Evolutionary conservation across 1,140 invertebrate species (phyloP).

Genomic region (Potamilus streckersoni): DNA sequence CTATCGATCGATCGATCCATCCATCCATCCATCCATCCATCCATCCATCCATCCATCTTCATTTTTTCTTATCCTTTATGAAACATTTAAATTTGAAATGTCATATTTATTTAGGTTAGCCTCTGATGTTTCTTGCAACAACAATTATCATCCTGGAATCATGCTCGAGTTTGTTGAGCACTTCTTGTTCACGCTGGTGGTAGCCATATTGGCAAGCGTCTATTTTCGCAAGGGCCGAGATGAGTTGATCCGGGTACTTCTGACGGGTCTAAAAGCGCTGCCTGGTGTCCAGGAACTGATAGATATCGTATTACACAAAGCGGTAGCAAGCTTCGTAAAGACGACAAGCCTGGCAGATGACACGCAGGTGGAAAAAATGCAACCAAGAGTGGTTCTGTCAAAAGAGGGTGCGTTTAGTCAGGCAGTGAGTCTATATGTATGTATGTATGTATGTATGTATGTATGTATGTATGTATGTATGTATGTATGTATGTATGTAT

Average conservation of each 20-base stretch:
- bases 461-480: too few relatives aligned
- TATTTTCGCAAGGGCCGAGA: conserved; percentile 43
- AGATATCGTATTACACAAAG: conserved; percentile 39
- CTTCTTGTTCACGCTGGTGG: conserved; percentile 41
- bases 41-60: too few relatives aligned
- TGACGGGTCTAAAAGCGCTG: conserved; percentile 47
- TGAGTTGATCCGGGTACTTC: conserved; percentile 44
- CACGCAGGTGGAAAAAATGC: conserved; percentile 16
- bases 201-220: conserved; percentile 45
- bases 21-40: too few relatives aligned
- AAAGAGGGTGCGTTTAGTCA: conserved; percentile 35
- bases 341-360: conserved; percentile 43
- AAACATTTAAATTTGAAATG: too few relatives aligned
- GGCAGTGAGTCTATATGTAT: neutral
- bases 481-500: too few relatives aligned
- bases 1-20: too few relatives aligned
- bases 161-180: conserved; percentile 45
- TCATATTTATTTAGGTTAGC: neutral
- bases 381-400: conserved; percentile 35
- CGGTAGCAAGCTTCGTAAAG: conserved; percentile 52
- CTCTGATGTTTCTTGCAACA: neutral
- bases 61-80: too few relatives aligned
- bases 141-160: neutral
- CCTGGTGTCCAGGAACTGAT: conserved; percentile 46
- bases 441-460: neutral